Evolutionary conservation across 2,113 vertebrate species (phyloP), one percentile per base, ranked within the genome.

Genomic region (Lathamus discolor): DNA sequence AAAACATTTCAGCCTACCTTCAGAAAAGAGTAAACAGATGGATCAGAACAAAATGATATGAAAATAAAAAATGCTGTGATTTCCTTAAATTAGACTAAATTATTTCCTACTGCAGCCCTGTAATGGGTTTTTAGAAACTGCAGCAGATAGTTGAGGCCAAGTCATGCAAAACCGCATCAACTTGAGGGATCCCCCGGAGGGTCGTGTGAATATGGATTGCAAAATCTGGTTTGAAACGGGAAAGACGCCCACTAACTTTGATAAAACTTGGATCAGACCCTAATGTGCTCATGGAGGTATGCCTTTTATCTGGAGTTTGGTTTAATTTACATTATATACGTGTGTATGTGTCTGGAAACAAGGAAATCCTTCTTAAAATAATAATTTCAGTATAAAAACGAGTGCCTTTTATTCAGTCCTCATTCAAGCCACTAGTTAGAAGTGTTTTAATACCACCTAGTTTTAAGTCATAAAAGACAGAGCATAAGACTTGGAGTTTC

Each of bases 71-170:
- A 19, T 15, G 2, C 66, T 6, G 24, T 16, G 28, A 92, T 95
- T 93, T 96, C 77, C 91, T 91, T 92, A 94, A 96, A 93, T 96
- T 94, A 92, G 86, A 69, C 92, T 83, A 80, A 95, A 94, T 59
- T 4, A 80, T 97, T 96, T 96, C 93, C 92, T 96, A 96, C 67
- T 92, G 70, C 88, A 89, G 78, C 54, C 67, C 62, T 87, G 12
- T 82, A 92, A 91, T 85, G 78, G 83, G 62, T 20, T 91, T 93
- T 94, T 80, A 91, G 86, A 94, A 95, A 91, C 37, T 96, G 86
- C 86, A 91, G 86, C 63, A 92, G 91, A 84, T 49, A 7, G 91
- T n/a, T 92, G 74, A 86, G 86, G 83, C 91, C 83, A 91, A 95
- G 67, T 91, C 88, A 94, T 92, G 88, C 87, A 94, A 93, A 96